A percentile compares a stretch with the other conserved stretches of the same genome.
phyloP scores from a whole-genome alignment of 2,113 vertebrate genomes.

The Seriola dumerili region DNA sequence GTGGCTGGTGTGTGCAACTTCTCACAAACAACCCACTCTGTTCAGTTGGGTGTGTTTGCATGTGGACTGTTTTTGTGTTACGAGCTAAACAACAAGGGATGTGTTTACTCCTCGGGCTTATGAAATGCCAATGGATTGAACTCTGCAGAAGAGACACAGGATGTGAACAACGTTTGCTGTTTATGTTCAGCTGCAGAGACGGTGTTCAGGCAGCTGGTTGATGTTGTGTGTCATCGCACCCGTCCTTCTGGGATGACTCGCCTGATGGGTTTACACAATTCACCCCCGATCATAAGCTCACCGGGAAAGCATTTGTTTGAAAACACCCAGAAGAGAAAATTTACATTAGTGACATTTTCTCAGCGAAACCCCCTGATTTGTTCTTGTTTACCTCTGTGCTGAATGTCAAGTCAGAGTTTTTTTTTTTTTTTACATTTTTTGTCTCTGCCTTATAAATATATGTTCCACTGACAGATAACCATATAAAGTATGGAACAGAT shows the following conservation, averaged over 20 bases:
- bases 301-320: constrained; percentile 49
- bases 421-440: constrained; percentile 3
- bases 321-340: constrained; percentile 38
- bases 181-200: constrained; percentile 49
- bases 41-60: constrained; percentile 24
- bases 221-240: constrained; percentile 37
- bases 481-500: background rate
- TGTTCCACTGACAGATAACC: background rate
- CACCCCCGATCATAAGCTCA: constrained; percentile 43
- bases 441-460: constrained; percentile 12
- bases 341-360: constrained; percentile 54
- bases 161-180: constrained; percentile 54
- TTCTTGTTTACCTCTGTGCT: constrained; percentile 25
- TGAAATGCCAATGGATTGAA: constrained; percentile 40
- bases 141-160: constrained; percentile 42
- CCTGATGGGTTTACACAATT: constrained; percentile 35
- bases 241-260: constrained; percentile 2
- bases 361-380: constrained; percentile 3
- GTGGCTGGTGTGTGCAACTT: background rate
- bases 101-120: constrained; percentile 64
- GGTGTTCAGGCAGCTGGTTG: constrained; percentile 42
- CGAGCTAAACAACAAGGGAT: constrained; percentile 60
- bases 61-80: constrained; percentile 38
- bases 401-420: background rate
- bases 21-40: constrained; percentile 17